Percentiles rank a stretch among this genome's conserved stretches.
Conservation (phyloP, 2,888 invertebrate genomes). For the Dione vanillae region DNA sequence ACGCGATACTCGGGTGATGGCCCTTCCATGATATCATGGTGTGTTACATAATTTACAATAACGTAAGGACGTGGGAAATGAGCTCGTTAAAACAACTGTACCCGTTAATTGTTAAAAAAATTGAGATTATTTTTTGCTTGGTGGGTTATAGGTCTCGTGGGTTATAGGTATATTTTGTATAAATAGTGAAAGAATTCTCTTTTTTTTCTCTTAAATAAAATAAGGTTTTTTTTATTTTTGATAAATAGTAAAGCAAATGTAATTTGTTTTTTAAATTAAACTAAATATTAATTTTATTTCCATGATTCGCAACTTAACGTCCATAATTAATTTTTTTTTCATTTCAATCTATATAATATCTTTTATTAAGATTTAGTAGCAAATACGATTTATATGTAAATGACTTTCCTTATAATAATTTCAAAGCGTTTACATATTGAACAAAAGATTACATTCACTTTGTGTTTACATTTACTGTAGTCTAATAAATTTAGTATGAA, state of each 20-base stretch:
- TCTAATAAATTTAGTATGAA: not conserved
- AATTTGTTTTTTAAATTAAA: too few relatives aligned
- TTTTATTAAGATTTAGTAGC: too few relatives aligned
- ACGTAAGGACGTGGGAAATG: not conserved
- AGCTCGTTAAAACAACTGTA: not conserved
- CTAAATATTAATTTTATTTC: too few relatives aligned
- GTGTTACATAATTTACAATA: slow-evolving; percentile 16
- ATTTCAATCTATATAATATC: too few relatives aligned
- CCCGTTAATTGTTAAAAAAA: not conserved
- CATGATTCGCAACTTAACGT: too few relatives aligned
- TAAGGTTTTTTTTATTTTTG: too few relatives aligned
- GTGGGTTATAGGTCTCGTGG: slow-evolving; percentile 3
- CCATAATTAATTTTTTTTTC: too few relatives aligned
- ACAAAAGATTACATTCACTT: not conserved
- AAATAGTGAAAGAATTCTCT: too few relatives aligned
- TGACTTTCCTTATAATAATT: slow-evolving; percentile 1
- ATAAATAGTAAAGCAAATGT: too few relatives aligned
- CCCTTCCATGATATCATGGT: slow-evolving; percentile 18
- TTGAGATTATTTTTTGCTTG: not conserved
- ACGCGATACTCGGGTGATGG: slow-evolving; percentile 31
- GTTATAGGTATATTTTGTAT: not conserved
- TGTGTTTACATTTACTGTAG: not conserved
- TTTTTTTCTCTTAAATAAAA: too few relatives aligned
- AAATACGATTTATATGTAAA: too few relatives aligned
- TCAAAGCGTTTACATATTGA: not conserved